Base-by-base conservation (phyloP, 1,140 invertebrate species). In the Bombus haemorrhoidalis region DNA sequence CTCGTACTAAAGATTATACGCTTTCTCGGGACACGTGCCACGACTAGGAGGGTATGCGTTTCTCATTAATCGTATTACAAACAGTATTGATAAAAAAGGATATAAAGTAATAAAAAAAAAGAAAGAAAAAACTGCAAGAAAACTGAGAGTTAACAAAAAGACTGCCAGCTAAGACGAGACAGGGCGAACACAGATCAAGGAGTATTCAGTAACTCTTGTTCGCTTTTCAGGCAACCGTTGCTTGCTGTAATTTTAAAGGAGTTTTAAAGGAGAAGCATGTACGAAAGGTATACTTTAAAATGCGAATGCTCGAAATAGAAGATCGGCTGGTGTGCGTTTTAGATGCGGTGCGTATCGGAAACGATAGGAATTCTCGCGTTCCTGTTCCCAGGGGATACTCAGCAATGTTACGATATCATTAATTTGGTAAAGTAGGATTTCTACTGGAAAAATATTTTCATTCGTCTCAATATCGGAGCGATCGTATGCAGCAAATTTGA, bases 31-130 rank as follows among this genome's bases (percentile, higher is more conserved):
- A 81, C 59, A 53, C 22, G 39, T 66, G 84, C 81, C 84, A 72
- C 83, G 72, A 89, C 75, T 22, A 59, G 88, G 89, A 90, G 89
- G 86, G 81, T 89, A 89, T 72, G 59, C 90, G 88, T 72, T 53
- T 62, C 18, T 78, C 93, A 87, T 91, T 90, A 93, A 93, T 93
- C 89, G 92, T 94, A 94, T 94, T 94, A 94, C 93, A 88, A 95
- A 92, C 94, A 95, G 94, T 95, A 95, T 95, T 95, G 92, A 93
- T 90, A 13, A 66, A 79, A 66, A 68, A 47, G 41, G 93, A 28
- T 25, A 12, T 34, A 41, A 75, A 25, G 32, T 34, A 68, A 68
- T 10, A 37, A 34, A 37, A 68, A 68, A 62, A 57, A 39, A 59
- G n/a, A n/a, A 9, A 41, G 4, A n/a, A 57, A 62, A 37, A 75